These are phyloP conservation scores for Craterocephalus amniculus DNA, from an alignment of 2,797 vertebrate species.

Conservation along the genomic window DNA sequence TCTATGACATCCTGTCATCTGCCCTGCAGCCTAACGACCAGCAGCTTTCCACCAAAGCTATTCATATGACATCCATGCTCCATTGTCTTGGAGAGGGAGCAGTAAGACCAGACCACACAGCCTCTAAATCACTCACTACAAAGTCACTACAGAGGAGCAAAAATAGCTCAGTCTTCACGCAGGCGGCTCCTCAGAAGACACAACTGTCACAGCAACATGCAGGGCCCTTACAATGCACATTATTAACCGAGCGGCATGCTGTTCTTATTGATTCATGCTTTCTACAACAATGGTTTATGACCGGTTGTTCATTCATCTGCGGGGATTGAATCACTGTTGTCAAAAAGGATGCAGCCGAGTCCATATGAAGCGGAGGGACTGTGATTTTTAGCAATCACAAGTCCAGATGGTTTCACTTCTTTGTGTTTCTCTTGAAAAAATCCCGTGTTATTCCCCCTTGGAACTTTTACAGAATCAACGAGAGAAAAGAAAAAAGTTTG, in stretches of 20 bases:
- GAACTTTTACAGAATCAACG: conserved; percentile 27
- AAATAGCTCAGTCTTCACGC: conserved; percentile 39
- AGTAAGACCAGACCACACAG: conserved; percentile 40
- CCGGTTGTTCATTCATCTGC: conserved; percentile 2
- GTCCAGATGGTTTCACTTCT: conserved; percentile 52
- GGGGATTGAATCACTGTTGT: conserved; percentile 16
- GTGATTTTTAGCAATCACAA: conserved; percentile 5
- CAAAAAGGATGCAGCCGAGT: conserved; percentile 24
- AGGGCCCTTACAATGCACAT: conserved; percentile 6
- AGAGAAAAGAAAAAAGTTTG: conserved; percentile 17
- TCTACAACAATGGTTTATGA: conserved; percentile 31
- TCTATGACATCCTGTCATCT: conserved; percentile 53
- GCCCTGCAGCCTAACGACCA: conserved; percentile 54
- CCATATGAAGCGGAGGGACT: conserved; percentile 26
- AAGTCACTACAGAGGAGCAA: conserved; percentile 44
- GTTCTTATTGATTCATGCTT: conserved; percentile 30
- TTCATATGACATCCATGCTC: conserved; percentile 58
- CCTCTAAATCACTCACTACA: conserved; percentile 58
- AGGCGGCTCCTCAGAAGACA: conserved; percentile 41
- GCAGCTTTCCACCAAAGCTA: conserved; percentile 50
- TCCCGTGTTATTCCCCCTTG: conserved; percentile 41
- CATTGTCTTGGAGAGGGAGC: conserved; percentile 52
- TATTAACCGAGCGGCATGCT: conserved; percentile 12
- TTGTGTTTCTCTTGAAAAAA: conserved; percentile 42
- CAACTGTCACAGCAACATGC: conserved; percentile 37